Percentiles rank a stretch among this genome's conserved stretches.
These are phyloP conservation scores for Brenthis daphne DNA, from an alignment of 2,888 invertebrate genomes.

Conservation along the genomic window DNA sequence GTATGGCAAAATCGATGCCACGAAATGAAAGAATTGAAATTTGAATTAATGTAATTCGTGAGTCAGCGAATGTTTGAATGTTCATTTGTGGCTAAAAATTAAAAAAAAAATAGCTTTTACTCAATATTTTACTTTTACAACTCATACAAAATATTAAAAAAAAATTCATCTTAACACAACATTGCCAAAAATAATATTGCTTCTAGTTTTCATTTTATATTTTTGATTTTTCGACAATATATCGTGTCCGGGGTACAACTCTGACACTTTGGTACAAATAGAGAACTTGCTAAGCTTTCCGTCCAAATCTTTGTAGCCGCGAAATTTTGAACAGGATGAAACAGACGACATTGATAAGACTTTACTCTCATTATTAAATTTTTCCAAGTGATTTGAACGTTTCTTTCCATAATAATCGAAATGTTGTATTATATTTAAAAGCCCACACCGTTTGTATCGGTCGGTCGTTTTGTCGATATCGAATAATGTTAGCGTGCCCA, in stretches of 20 bases:
- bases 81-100: no score
- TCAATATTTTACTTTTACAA: no score
- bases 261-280: constrained; percentile 48
- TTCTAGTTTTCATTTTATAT: constrained; percentile 17
- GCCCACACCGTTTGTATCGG: constrained; percentile 47
- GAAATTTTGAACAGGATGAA: constrained; percentile 42
- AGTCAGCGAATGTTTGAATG: no score
- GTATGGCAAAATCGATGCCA: no score
- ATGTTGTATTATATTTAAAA: constrained; percentile 53
- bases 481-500: constrained; percentile 20
- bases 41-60: no score
- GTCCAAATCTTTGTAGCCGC: constrained; percentile 30
- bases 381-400: constrained; percentile 25
- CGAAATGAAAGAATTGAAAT: no score
- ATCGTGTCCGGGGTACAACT: constrained; percentile 54
- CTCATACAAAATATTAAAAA: background rate
- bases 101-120: no score
- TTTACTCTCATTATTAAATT: constrained; percentile 41
- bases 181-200: constrained; percentile 24
- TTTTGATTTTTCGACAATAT: constrained; percentile 46
- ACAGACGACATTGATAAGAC: constrained; percentile 41
- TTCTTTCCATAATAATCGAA: constrained; percentile 55
- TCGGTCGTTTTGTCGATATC: constrained; percentile 33
- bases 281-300: constrained; percentile 48
- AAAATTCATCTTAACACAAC: constrained; percentile 23